Evolutionary conservation across 2,888 invertebrate genomes (phyloP).

Genomic region (Eumerus sabulonum): DNA sequence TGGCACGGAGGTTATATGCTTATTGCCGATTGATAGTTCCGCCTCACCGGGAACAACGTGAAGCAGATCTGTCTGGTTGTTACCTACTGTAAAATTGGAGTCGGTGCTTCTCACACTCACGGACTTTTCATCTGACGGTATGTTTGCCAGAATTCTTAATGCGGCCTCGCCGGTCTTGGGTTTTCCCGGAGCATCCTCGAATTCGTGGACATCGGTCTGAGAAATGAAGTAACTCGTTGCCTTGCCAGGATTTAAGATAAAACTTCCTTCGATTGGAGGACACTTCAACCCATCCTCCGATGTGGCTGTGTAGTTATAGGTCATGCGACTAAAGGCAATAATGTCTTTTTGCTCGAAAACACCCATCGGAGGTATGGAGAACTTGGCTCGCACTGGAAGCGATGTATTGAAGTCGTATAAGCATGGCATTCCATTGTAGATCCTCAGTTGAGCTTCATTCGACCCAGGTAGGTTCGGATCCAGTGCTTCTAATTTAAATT

Average conservation of each 20-base stretch:
- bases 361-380: constrained; percentile 74
- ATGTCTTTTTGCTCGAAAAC: constrained; percentile 80
- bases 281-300: constrained; percentile 69
- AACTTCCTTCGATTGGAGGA: constrained; percentile 66
- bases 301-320: constrained; percentile 78
- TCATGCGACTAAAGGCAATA: constrained; percentile 70
- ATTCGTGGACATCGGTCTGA: constrained; percentile 70
- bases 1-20: constrained; percentile 71
- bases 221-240: constrained; percentile 75
- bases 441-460: constrained; percentile 83
- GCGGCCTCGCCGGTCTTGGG: constrained; percentile 74
- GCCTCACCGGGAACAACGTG: constrained; percentile 70
- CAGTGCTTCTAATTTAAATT: constrained; percentile 85
- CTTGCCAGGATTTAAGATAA: constrained; percentile 72
- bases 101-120: constrained; percentile 67
- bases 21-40: constrained; percentile 70
- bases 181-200: constrained; percentile 74
- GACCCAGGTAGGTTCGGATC: constrained; percentile 81
- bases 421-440: constrained; percentile 85
- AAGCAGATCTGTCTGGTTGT: constrained; percentile 71
- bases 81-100: constrained; percentile 37
- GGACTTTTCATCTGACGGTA: constrained; percentile 69
- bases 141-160: constrained; percentile 76
- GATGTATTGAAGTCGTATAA: constrained; percentile 78
- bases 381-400: constrained; percentile 59